Conservation (phyloP, 1,140 invertebrate species). For the Rhopalosiphum maidis region DNA sequence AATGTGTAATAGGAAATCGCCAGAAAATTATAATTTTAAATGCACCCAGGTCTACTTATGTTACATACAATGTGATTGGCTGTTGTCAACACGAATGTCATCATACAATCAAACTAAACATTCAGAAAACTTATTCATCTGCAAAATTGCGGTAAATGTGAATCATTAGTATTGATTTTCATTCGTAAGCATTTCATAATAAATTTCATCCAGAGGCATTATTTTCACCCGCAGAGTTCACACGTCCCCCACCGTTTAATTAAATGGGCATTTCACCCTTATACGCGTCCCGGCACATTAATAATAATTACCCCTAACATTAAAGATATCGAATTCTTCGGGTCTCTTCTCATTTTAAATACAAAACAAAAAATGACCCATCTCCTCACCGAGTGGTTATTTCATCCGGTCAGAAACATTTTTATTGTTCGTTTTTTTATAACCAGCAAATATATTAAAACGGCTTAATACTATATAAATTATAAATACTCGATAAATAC, state of each 20-base stretch:
- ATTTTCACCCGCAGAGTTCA: constrained; percentile 47
- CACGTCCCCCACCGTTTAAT: constrained; percentile 51
- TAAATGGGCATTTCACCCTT: constrained; percentile 49
- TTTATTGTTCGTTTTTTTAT: not conserved
- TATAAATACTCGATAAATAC: not conserved
- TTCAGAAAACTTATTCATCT: constrained; percentile 40
- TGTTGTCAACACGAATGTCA: not conserved
- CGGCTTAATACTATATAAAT: not conserved
- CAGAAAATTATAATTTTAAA: not conserved
- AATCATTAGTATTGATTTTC: constrained; percentile 55
- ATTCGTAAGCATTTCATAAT: constrained; percentile 54
- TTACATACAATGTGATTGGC: not conserved
- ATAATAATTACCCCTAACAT: constrained; percentile 46
- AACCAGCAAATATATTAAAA: not conserved
- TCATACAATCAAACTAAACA: constrained; percentile 38
- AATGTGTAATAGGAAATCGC: not conserved
- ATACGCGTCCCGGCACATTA: constrained; percentile 27
- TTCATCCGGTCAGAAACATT: not conserved
- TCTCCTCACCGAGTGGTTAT: not conserved
- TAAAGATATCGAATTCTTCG: constrained; percentile 27
- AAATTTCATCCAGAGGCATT: constrained; percentile 46
- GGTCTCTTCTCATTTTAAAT: not conserved
- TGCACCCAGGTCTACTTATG: not conserved
- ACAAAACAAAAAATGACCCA: not conserved
- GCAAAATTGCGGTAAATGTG: constrained; percentile 41